Evolutionary conservation across 2,797 vertebrate species (phyloP), one percentile per base, ranked within the genome.

Genomic region (Catharus ustulatus): DNA sequence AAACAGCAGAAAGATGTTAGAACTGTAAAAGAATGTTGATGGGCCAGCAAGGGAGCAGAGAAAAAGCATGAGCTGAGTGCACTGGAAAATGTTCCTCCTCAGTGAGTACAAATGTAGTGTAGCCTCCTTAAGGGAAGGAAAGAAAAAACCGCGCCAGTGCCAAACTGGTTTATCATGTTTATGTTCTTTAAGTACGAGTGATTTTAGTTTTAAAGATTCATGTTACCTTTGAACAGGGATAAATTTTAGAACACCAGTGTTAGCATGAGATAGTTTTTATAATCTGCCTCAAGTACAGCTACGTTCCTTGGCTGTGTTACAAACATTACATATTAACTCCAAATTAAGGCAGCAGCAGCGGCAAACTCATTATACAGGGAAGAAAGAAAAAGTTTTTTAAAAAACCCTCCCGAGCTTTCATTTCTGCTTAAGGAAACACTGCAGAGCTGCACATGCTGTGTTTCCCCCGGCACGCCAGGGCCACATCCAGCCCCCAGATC

Each of bases 261-360:
- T 94, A 93, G 94, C 78, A 85, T 84, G 94, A 95, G 90, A 94
- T 80, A 93, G 34, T 58, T 91, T 92, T 86, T 85, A 86, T 82
- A 91, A 91, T 95, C 69, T 95, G 92, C 84, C 84, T 89, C 78
- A 77, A 96, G 85, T 71, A 69, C 71, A 92, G 74, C 40, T 15
- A 88, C 15, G 83, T 62, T 93, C 75, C 80, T 96, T 95, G 92
- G 94, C 94, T 75, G 32, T 6, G 38, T 80, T 91, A 95, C 88
- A 96, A 95, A 89, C 90, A 92, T 95, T 95, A 96, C 94, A 96
- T 93, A 96, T 95, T 92, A 94, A 94, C 90, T 94, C 93, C 94
- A 96, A 96, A 96, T 96, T 95, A 97, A 96, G 96, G 90, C 93
- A 93, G 87, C 87, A 83, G 89, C 75, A 46, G 89, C 78, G 23